These are phyloP conservation scores for Dinothrombium tinctorium DNA, from an alignment of 1,140 invertebrate genomes.

Conservation along the genomic window DNA sequence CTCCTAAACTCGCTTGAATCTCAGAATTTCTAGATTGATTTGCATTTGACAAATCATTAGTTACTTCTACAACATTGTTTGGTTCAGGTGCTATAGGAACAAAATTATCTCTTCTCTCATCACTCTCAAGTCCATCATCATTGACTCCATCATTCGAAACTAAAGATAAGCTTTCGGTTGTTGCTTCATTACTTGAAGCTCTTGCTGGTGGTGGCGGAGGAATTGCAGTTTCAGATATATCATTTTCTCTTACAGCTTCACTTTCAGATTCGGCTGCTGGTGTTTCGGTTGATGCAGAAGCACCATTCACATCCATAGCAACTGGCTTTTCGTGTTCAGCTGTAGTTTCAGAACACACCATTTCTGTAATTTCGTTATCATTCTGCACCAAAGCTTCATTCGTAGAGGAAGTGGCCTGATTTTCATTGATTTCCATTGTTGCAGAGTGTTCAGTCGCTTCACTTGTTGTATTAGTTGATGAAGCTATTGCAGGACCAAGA, in stretches of 20 bases:
- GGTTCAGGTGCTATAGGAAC: slow-evolving; percentile 1
- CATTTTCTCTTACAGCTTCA: too few relatives aligned
- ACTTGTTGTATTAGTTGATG: slow-evolving; percentile 7
- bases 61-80: slow-evolving; percentile 3
- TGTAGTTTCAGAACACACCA: slow-evolving; percentile 1
- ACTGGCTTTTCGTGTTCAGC: not conserved
- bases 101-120: not conserved
- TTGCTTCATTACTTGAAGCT: not conserved
- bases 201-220: not conserved
- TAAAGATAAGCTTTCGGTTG: not conserved
- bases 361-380: slow-evolving; percentile 7
- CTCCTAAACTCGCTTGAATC: not conserved
- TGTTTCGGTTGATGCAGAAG: not conserved
- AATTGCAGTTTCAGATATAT: too few relatives aligned
- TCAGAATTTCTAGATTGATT: slow-evolving; percentile 1
- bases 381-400: slow-evolving; percentile 6
- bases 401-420: not conserved
- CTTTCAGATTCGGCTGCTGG: not conserved
- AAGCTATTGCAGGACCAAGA: slow-evolving; percentile 18
- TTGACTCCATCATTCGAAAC: not conserved
- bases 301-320: slow-evolving; percentile 8
- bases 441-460: not conserved
- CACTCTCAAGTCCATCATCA: not conserved
- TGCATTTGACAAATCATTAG: not conserved
- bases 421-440: not conserved